These are phyloP conservation scores for Sebastes kiyomatsui DNA, from an alignment of 2,797 vertebrate species.

Conservation along the genomic window DNA sequence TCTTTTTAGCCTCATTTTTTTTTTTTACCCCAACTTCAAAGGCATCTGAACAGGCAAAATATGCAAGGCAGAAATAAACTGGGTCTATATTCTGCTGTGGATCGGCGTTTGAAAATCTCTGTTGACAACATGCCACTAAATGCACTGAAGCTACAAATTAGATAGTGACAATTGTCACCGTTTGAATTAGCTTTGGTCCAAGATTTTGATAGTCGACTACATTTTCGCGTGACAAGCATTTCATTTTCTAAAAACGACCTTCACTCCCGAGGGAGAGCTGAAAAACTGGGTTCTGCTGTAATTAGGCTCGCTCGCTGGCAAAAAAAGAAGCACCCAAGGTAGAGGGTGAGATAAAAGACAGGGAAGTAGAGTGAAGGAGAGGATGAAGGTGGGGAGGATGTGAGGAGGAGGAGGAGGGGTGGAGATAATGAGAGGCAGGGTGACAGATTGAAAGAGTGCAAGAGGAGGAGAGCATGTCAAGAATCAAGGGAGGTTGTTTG, in stretches of 20 bases:
- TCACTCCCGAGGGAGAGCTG: conserved; percentile 50
- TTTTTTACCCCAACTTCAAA: conserved; percentile 41
- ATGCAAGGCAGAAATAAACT: conserved; percentile 38
- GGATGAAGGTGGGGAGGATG: conserved; percentile 50
- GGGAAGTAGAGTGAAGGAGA: conserved; percentile 49
- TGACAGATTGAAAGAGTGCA: conserved; percentile 71
- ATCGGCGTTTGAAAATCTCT: conserved; percentile 37
- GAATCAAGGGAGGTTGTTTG: conserved; percentile 66
- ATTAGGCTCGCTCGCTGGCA: conserved; percentile 59
- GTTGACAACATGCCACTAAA: conserved; percentile 58
- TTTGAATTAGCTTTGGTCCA: conserved; percentile 61
- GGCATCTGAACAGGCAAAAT: conserved; percentile 26
- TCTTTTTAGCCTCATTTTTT: conserved; percentile 3
- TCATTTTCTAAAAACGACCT: conserved; percentile 62
- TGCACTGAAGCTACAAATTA: conserved; percentile 61
- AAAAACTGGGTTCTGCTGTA: conserved; percentile 60
- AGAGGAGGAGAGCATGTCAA: conserved; percentile 65
- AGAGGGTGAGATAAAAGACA: conserved; percentile 55
- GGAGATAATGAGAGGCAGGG: conserved; percentile 70
- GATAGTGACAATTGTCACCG: conserved; percentile 49
- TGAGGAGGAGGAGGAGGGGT: conserved; percentile 37
- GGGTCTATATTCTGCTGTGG: conserved; percentile 26
- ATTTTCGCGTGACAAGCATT: conserved; percentile 61
- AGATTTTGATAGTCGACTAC: conserved; percentile 49
- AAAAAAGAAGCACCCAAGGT: conserved; percentile 54